phyloP scores from a whole-genome alignment of 35 echinoderm and acorn worm genomes.

The Ptychodera flava region DNA sequence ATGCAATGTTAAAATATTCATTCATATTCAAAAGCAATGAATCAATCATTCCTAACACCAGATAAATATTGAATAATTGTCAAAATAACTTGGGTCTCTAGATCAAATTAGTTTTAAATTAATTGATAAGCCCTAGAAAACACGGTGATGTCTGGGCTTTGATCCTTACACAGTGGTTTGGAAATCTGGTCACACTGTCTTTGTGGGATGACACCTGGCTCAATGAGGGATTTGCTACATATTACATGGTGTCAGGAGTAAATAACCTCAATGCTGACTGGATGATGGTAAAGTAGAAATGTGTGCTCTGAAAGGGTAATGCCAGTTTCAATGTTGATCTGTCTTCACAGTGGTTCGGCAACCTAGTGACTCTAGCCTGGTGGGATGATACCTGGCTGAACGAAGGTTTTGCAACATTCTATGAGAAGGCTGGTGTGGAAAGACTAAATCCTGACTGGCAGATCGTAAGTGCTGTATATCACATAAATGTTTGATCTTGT shows the following conservation, averaged over 20 bases:
- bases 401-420: constrained; percentile 32
- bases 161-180: constrained; percentile 53
- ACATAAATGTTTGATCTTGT: no score
- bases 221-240: constrained; percentile 38
- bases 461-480: constrained; percentile 30
- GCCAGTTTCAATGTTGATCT: not conserved
- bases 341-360: constrained; percentile 39
- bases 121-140: no score
- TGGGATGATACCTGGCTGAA: constrained; percentile 39
- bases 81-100: no score
- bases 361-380: constrained; percentile 29
- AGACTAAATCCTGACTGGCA: constrained; percentile 9
- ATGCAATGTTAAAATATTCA: no score
- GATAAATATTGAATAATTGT: no score
- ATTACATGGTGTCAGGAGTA: constrained; percentile 3
- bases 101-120: no score
- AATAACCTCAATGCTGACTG: constrained; percentile 10
- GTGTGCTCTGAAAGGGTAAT: no score
- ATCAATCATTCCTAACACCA: no score
- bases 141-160: no score
- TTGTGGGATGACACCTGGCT: constrained; percentile 40
- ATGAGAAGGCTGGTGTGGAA: constrained; percentile 3
- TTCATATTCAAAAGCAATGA: no score
- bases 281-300: constrained; percentile 27
- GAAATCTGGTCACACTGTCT: constrained; percentile 22